Evolutionary conservation across 2,113 vertebrate genomes (phyloP).

Genomic region (Pluvianellus socialis): DNA sequence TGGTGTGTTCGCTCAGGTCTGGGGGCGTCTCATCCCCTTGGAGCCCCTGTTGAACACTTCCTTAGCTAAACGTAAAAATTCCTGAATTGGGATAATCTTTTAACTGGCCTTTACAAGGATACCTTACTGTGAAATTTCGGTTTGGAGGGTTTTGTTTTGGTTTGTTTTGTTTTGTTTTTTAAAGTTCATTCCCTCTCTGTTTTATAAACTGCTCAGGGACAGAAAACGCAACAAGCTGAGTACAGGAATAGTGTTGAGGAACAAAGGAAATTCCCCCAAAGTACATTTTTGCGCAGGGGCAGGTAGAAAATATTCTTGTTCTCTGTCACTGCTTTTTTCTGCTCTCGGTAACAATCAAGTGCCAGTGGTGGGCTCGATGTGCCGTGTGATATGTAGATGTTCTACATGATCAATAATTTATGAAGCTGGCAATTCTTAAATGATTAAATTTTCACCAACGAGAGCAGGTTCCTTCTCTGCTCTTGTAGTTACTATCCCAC

Average conservation of each 20-base stretch:
- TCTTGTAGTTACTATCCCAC: not conserved
- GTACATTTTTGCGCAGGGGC: accelerated
- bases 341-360: not conserved
- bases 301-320: not conserved
- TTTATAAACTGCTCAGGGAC: not conserved
- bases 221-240: not conserved
- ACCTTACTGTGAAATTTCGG: not conserved
- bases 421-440: not conserved
- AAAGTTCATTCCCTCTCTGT: not conserved
- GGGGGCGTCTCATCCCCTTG: not conserved
- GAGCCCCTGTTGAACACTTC: not conserved
- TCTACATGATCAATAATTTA: not conserved
- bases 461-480: not conserved
- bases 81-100: not conserved
- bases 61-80: not conserved
- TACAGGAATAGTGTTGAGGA: not conserved
- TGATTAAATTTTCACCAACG: not conserved
- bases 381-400: not conserved
- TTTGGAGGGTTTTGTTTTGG: not conserved
- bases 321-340: not conserved
- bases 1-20: not conserved
- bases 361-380: not conserved
- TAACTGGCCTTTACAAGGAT: not conserved
- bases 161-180: too few species aligned
- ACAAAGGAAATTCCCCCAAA: not conserved